Evolutionary conservation across 2,888 invertebrate species (phyloP), one percentile per base, ranked within the genome.

Genomic region (Podotricha telesiphe): DNA sequence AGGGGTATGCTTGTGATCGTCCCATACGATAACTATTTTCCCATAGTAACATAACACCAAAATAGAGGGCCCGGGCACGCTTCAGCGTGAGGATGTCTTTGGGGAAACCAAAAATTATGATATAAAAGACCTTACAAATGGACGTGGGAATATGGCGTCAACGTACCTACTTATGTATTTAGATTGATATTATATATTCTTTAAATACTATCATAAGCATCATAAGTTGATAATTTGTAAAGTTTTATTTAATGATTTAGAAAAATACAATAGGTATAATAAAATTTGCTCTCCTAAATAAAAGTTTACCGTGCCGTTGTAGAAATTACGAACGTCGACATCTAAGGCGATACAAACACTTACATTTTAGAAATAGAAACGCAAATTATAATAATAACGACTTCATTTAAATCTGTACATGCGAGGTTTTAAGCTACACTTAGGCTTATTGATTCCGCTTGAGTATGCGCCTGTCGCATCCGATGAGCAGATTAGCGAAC

Each of bases 1-100:
- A 62, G 61, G 70, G 72, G 68, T 17, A 58, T 66, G 63, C 68
- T 71, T 61, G 73, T 68, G 79, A 77, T 80, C 75, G 77, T 75
- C 76, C 69, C 76, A 81, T 80, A 79, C 78, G 76, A 82, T 77
- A 75, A 70, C 72, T 67, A 77, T 83, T 86, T 90, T 91, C 91
- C 88, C 91, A 91, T 83, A 81, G 91, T 83, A 90, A 91, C 81
- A 78, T 77, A 85, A 91, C 79, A 89, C 85, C 72, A 45, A 67
- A 67, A 72, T 64, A 76, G 74, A 73, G 76, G 76, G 75, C 69
- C 67, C 73, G 73, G 74, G 73, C 76, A 75, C 74, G 86, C 67
- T 75, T 58, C 67, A 65, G 71, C 71, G 73, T 75, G 76, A 77
- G 74, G 50, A 67, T 65, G 81, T 79, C 79, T 77, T 67, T 74